These are phyloP conservation scores for Pomacea canaliculata DNA, from an alignment of 2,888 invertebrate species.

Conservation along the genomic window DNA sequence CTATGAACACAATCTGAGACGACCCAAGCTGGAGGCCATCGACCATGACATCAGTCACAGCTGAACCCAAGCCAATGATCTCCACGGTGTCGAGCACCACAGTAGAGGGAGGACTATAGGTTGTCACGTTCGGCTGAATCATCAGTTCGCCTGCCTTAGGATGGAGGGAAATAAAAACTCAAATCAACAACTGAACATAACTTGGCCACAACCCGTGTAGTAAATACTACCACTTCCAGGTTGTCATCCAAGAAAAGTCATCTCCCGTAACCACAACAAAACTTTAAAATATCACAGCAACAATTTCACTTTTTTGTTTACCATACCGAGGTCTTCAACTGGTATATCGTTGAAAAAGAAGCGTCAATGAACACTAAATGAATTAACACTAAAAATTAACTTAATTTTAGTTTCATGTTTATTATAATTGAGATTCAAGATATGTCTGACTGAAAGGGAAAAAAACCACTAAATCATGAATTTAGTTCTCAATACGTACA, in stretches of 20 bases:
- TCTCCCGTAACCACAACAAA: too few relatives aligned
- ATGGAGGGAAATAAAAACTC: not conserved
- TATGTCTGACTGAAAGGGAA: not conserved
- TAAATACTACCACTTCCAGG: not conserved
- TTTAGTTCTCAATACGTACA: too few relatives aligned
- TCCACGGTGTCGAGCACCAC: conserved; percentile 36
- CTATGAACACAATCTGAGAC: not conserved
- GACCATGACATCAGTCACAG: conserved; percentile 28
- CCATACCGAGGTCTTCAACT: too few relatives aligned
- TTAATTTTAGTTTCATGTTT: too few relatives aligned
- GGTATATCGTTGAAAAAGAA: too few relatives aligned
- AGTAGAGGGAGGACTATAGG: conserved; percentile 18
- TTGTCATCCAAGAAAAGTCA: too few relatives aligned
- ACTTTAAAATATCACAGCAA: not conserved
- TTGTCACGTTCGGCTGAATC: conserved; percentile 23
- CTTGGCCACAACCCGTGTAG: not conserved
- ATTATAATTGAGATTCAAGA: too few relatives aligned
- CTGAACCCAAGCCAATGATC: conserved; percentile 35
- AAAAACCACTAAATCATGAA: too few relatives aligned
- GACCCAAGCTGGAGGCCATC: conserved; percentile 14
- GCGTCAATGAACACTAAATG: too few relatives aligned
- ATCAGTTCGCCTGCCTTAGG: conserved; percentile 34
- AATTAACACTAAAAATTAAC: too few relatives aligned
- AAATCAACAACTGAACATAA: not conserved
- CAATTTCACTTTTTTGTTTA: too few relatives aligned